Conservation (phyloP, 2,888 invertebrate genomes). For the Mongoloraphidia duomilia region DNA sequence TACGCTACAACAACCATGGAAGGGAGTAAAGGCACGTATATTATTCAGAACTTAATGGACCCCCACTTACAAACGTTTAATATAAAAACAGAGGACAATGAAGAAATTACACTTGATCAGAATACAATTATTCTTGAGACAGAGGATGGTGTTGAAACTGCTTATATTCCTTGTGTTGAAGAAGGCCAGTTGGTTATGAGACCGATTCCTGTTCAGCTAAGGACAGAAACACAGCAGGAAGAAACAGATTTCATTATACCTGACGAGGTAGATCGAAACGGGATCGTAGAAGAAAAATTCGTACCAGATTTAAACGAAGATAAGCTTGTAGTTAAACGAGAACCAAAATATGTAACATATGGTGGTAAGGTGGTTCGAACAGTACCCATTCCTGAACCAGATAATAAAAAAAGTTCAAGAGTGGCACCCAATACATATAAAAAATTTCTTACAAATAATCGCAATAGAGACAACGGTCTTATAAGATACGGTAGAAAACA, state of each 20-base stretch:
- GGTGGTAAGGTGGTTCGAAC: constrained; percentile 1
- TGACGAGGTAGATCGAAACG: background rate
- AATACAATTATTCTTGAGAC: background rate
- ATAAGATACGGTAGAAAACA: constrained; percentile 4
- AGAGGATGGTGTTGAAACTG: background rate
- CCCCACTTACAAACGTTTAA: too few relatives aligned
- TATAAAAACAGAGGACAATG: too few relatives aligned
- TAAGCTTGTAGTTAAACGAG: background rate
- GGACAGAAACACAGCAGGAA: background rate
- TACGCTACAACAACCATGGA: too few relatives aligned
- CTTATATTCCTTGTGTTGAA: constrained; percentile 2
- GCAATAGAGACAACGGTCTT: background rate
- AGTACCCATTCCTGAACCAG: background rate
- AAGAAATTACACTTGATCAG: too few relatives aligned
- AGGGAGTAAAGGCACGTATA: too few relatives aligned
- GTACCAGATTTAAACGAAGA: background rate
- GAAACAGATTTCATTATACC: background rate
- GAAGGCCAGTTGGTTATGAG: constrained; percentile 3
- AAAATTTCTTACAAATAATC: background rate
- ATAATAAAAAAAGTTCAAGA: background rate
- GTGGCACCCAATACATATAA: constrained; percentile 5
- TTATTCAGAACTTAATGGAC: too few relatives aligned
- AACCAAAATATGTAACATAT: constrained; percentile 1
- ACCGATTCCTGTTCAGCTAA: background rate
- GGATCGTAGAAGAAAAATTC: background rate